A percentile compares a stretch with the other conserved stretches of the same genome.
Conservation (phyloP, 1,140 invertebrate species). For the Geopemphigus sp. region DNA sequence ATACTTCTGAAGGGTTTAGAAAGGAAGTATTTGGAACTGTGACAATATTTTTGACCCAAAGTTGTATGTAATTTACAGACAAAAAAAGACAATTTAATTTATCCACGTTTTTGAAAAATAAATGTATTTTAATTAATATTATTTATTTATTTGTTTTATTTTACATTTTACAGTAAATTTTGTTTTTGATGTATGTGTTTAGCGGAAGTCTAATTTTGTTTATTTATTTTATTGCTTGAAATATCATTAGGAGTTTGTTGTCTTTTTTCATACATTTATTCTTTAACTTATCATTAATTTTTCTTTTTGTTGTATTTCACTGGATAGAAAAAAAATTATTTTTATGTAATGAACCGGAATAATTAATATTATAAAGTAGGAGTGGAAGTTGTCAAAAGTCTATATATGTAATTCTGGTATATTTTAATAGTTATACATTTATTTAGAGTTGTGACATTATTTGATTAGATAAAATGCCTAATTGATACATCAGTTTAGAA, state of each 20-base stretch:
- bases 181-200: too few species aligned
- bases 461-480: not conserved
- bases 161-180: too few species aligned
- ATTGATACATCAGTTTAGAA: slow-evolving; percentile 7
- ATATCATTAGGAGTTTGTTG: too few species aligned
- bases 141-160: too few species aligned
- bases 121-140: slow-evolving; percentile 2
- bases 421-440: not conserved
- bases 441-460: not conserved
- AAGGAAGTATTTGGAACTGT: slow-evolving; percentile 27
- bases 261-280: not conserved
- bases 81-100: not conserved
- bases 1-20: slow-evolving; percentile 2
- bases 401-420: not conserved
- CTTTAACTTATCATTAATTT: not conserved
- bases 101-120: slow-evolving; percentile 12
- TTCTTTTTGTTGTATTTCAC: not conserved
- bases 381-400: too few species aligned
- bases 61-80: not conserved
- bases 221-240: too few species aligned
- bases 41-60: slow-evolving; percentile 15
- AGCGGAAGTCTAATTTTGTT: too few species aligned
- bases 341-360: not conserved
- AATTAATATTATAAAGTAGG: not conserved
- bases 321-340: not conserved